phyloP scores from a whole-genome alignment of 2,797 vertebrate genomes.

The Rhadinocentrus ornatus region DNA sequence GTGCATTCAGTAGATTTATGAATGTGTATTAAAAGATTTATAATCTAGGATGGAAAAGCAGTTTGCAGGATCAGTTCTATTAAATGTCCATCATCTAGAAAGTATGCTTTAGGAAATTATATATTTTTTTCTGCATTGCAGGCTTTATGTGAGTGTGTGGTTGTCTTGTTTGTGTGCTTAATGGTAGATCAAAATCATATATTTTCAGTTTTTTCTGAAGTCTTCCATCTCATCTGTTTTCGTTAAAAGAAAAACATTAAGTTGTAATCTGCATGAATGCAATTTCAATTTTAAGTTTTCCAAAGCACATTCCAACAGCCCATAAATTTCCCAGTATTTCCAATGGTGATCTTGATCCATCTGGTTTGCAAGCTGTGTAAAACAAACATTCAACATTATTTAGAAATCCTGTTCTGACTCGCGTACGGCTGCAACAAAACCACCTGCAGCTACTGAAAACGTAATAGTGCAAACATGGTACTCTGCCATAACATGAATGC shows the following conservation, averaged over 20 bases:
- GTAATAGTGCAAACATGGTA: constrained; percentile 14
- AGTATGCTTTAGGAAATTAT: not conserved
- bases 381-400: constrained; percentile 41
- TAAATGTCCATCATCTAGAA: constrained; percentile 2
- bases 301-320: constrained; percentile 7
- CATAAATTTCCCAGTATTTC: constrained; percentile 14
- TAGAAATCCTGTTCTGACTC: constrained; percentile 25
- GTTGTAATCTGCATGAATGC: not conserved
- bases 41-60: constrained; percentile 16
- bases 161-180: not conserved
- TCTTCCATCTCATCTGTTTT: constrained; percentile 8
- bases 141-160: not conserved
- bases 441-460: constrained; percentile 36
- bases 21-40: constrained; percentile 19
- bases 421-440: constrained; percentile 7
- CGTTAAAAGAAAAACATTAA: no score
- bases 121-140: constrained; percentile 4
- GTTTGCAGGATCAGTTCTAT: constrained; percentile 13
- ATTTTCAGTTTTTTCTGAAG: not conserved
- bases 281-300: not conserved
- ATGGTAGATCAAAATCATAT: not conserved
- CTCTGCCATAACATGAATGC: constrained; percentile 2
- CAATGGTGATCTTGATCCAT: constrained; percentile 26
- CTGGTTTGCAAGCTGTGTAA: constrained; percentile 36
- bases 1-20: not conserved